phyloP scores from a whole-genome alignment of 2,797 vertebrate genomes.

The Hozukius guyotensis region DNA sequence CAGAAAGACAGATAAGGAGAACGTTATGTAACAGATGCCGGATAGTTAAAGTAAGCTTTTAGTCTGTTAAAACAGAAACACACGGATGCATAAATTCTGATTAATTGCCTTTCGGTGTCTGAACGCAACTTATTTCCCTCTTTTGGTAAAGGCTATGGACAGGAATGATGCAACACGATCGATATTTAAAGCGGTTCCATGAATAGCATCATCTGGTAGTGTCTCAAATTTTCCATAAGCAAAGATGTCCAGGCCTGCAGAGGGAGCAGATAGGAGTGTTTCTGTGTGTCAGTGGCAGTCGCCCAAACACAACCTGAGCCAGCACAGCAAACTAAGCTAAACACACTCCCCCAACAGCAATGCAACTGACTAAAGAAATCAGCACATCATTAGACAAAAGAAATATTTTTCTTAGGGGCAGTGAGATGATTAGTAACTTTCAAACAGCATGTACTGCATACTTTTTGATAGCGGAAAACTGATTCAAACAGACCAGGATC shows the following conservation, averaged over 20 bases:
- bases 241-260: conserved; percentile 67
- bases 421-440: conserved; percentile 37
- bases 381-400: conserved; percentile 50
- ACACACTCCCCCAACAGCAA: conserved; percentile 39
- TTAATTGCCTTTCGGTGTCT: neutral
- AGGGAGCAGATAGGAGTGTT: conserved; percentile 48
- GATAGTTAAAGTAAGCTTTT: conserved; percentile 3
- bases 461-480: conserved; percentile 2
- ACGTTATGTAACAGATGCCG: neutral
- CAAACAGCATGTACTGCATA: conserved; percentile 31
- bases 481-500: conserved; percentile 22
- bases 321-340: conserved; percentile 56
- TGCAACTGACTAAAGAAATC: conserved; percentile 37
- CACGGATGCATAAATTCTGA: neutral
- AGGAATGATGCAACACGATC: conserved; percentile 55
- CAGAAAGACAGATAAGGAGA: neutral
- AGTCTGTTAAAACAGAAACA: conserved; percentile 1
- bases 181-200: conserved; percentile 49
- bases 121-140: conserved; percentile 7
- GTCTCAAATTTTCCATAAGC: conserved; percentile 77
- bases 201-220: conserved; percentile 59
- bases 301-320: conserved; percentile 62
- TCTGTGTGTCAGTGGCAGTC: conserved; percentile 61
- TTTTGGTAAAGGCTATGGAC: conserved; percentile 23
- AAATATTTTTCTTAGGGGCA: conserved; percentile 47